Base-by-base conservation (phyloP, 2,113 vertebrate genomes). In the Cynopterus brachyotis region DNA sequence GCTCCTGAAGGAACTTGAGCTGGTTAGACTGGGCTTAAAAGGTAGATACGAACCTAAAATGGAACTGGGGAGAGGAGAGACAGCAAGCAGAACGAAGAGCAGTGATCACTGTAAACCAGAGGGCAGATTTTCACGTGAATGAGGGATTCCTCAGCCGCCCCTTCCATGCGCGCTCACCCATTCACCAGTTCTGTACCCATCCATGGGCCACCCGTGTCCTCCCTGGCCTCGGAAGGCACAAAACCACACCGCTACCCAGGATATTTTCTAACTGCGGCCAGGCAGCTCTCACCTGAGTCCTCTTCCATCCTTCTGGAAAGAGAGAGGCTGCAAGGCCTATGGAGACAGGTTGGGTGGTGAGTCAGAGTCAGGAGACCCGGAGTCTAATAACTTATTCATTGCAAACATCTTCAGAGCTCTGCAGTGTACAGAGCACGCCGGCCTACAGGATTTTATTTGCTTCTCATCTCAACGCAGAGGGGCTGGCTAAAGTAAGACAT, bases 141-240 rank as follows among this genome's bases (percentile, higher is more conserved):
- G 59, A 75, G 20, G 42, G 30, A 0, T 45, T 75, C 57, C 73
- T 73, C 2, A 13, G 47, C 17, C 4, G 5, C 3, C 13, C 1
- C 26, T 64, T n/a, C 0, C 7, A 28, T 42, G 32, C 4, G 0
- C 0, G 0, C 4, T 12, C 6, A 4, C 32, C 57, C 40, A 8
- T n/a, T 66, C 6, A 8, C 45, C 30, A 28, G 20, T 60, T 45
- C 82, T 67, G 59, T 45, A 1, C 8, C 72, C 47, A 19, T 3
- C 32, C 11, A 1, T 30, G 9, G 20, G 37, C 16, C 30, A 30
- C 28, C 15, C 13, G 47, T 1, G 32, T 75, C 28, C 10, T n/a
- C 30, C 67, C 64, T 3, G 17, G 30, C 40, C 70, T 37, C 55
- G 53, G 70, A 81, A 94, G 64, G 91, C 28, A 32, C 42, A 40